Conservation (phyloP, 2,113 vertebrate genomes). For the Bubo bubo region DNA sequence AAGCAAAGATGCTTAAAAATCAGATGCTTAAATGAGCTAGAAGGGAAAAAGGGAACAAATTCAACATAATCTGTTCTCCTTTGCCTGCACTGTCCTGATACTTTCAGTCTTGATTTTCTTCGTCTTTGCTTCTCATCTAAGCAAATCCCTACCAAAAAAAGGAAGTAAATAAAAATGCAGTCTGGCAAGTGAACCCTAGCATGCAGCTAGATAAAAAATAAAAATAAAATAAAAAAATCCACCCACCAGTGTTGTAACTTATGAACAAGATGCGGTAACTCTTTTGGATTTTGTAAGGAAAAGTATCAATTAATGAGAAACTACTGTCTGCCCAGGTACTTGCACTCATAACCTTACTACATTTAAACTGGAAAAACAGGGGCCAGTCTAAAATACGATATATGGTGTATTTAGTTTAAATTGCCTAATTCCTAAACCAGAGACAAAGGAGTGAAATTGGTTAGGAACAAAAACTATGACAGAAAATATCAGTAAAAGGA, state of each 20-base stretch:
- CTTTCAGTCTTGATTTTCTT: slow-evolving; percentile 29
- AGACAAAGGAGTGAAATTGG: neutral
- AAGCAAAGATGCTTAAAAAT: neutral
- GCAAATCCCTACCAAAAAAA: neutral
- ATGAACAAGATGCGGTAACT: neutral
- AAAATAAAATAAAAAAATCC: neutral
- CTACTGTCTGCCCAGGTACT: neutral
- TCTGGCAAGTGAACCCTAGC: neutral
- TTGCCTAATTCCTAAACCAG: neutral
- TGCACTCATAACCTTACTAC: neutral
- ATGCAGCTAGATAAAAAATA: neutral
- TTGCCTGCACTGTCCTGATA: neutral
- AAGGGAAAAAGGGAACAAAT: neutral
- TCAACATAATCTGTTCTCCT: neutral
- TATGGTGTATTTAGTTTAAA: neutral
- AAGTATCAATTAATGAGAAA: neutral
- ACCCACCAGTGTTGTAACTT: neutral
- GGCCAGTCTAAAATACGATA: neutral
- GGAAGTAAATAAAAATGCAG: neutral
- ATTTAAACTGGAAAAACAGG: neutral
- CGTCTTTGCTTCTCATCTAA: neutral
- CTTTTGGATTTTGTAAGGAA: neutral
- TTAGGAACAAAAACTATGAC: neutral
- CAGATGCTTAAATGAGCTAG: neutral
- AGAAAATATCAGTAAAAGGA: neutral